phyloP scores from a whole-genome alignment of 2,113 vertebrate genomes.

The Tor tambroides region DNA sequence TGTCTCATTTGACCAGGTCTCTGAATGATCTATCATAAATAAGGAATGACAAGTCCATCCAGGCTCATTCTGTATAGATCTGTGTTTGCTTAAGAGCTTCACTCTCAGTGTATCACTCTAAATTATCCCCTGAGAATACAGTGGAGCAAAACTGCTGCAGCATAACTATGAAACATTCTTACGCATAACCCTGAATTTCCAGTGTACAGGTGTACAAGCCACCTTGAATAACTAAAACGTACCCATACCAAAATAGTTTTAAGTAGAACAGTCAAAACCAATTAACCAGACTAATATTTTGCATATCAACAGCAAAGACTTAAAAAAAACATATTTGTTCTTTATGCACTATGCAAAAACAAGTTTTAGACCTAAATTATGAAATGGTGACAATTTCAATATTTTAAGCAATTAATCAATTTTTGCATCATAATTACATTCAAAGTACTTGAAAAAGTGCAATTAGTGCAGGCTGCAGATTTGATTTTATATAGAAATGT shows the following conservation, averaged over 20 bases:
- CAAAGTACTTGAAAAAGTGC: neutral
- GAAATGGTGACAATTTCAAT: neutral
- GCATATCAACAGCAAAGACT: neutral
- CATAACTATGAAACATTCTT: conserved; percentile 28
- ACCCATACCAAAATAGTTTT: neutral
- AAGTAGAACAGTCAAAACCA: neutral
- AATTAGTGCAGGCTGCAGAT: neutral
- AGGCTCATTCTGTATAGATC: conserved; percentile 63
- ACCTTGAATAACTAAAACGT: neutral
- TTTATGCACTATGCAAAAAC: neutral
- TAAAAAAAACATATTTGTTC: neutral
- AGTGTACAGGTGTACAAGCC: neutral
- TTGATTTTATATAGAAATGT: neutral
- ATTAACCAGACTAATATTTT: neutral
- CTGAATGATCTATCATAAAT: conserved; percentile 72
- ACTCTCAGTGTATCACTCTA: conserved; percentile 56
- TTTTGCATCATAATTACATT: neutral
- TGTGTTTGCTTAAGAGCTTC: conserved; percentile 56
- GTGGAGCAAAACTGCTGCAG: conserved; percentile 48
- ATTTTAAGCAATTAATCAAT: neutral
- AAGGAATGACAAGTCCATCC: conserved; percentile 67
- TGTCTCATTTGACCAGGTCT: conserved; percentile 65
- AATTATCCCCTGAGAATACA: conserved; percentile 51
- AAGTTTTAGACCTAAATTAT: neutral
- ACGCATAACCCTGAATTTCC: conserved; percentile 4